Evolutionary conservation across 2,797 vertebrate species (phyloP).

Genomic region (Novumbra hubbsi): DNA sequence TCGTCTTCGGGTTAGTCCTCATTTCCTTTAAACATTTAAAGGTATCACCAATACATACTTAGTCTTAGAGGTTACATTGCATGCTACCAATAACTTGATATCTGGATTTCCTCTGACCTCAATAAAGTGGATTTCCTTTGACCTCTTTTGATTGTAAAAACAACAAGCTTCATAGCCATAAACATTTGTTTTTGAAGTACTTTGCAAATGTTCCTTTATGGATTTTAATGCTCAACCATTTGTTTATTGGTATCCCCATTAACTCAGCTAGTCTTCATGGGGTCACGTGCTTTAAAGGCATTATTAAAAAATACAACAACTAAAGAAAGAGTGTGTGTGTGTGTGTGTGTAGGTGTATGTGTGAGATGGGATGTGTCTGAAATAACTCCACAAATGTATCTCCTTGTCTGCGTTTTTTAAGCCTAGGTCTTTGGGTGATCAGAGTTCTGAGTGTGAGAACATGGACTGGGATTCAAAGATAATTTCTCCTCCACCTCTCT

Average conservation of each 20-base stretch:
- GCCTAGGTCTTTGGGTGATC: background rate
- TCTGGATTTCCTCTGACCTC: conserved; percentile 16
- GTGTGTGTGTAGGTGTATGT: too few relatives aligned
- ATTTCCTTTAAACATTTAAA: background rate
- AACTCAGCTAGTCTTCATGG: too few relatives aligned
- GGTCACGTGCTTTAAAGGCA: too few relatives aligned
- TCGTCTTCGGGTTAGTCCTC: too few relatives aligned
- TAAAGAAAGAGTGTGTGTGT: too few relatives aligned
- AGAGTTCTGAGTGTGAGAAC: background rate
- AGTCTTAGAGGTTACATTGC: conserved; percentile 23
- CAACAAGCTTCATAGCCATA: conserved; percentile 1
- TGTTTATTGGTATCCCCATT: conserved; percentile 46
- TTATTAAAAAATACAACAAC: too few relatives aligned
- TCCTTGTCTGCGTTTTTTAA: background rate
- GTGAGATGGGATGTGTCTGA: background rate
- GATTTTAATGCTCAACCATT: conserved; percentile 16
- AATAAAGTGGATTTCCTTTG: too few relatives aligned
- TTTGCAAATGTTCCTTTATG: conserved; percentile 28
- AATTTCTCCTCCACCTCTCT: conserved; percentile 2
- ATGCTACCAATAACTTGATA: background rate
- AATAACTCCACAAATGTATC: conserved; percentile 10
- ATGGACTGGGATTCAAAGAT: background rate
- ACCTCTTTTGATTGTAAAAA: conserved; percentile 9
- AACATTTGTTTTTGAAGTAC: conserved; percentile 16
- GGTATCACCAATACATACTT: background rate